phyloP scores from a whole-genome alignment of 2,797 vertebrate genomes.

The Silurus aristotelis region DNA sequence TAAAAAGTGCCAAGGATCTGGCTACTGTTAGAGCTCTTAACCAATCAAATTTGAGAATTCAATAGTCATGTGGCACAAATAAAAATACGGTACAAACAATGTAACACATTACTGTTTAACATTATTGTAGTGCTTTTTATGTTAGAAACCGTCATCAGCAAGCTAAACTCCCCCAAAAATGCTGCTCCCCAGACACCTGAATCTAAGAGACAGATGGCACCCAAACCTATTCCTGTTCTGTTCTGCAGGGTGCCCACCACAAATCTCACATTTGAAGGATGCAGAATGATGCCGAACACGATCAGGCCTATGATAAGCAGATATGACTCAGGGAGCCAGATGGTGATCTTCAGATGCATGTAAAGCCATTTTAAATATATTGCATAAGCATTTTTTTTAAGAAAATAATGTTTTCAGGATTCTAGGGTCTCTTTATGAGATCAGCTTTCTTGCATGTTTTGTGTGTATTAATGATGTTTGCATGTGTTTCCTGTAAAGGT shows the following conservation, averaged over 20 bases:
- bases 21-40: neutral
- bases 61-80: neutral
- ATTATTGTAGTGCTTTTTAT: neutral
- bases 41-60: neutral
- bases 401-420: neutral
- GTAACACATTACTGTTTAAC: neutral
- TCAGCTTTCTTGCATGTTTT: neutral
- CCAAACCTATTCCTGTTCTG: constrained; percentile 2
- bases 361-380: neutral
- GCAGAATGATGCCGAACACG: neutral
- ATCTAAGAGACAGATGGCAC: constrained; percentile 24
- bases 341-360: constrained; percentile 14
- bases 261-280: neutral
- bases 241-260: constrained; percentile 28
- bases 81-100: neutral
- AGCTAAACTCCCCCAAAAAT: neutral
- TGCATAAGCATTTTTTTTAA: neutral
- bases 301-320: constrained; percentile 12
- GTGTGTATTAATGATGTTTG: neutral
- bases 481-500: neutral
- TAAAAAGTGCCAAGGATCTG: neutral
- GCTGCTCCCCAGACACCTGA: neutral
- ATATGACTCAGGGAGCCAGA: constrained; percentile 28
- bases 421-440: neutral
- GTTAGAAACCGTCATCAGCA: too few species aligned